phyloP scores from a whole-genome alignment of 2,797 vertebrate genomes.

The Silurus lanzhouensis region DNA sequence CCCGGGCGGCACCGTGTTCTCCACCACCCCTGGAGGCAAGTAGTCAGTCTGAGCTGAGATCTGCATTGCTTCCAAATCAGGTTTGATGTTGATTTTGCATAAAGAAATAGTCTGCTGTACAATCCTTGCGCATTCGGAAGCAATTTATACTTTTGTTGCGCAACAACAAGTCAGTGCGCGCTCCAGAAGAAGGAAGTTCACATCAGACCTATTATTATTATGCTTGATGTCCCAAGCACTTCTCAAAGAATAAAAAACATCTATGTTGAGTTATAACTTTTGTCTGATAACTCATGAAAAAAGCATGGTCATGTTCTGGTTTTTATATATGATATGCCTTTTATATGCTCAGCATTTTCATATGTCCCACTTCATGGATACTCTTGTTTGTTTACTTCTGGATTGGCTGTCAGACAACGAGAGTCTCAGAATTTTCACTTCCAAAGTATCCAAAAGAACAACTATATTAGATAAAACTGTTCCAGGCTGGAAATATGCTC shows the following conservation, averaged over 20 bases:
- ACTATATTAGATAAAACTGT: too few relatives aligned
- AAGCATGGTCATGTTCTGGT: too few relatives aligned
- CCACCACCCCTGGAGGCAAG: slow-evolving; percentile 62
- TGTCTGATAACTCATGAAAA: too few relatives aligned
- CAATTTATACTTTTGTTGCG: neutral
- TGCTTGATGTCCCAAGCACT: neutral
- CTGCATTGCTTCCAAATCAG: neutral
- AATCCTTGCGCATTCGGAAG: neutral
- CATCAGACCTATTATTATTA: neutral
- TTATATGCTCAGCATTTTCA: neutral
- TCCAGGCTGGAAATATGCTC: too few relatives aligned
- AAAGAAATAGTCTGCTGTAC: neutral
- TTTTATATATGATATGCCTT: too few relatives aligned
- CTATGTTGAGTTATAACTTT: too few relatives aligned
- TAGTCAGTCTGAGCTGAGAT: neutral
- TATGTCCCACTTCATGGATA: neutral
- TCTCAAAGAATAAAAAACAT: too few relatives aligned
- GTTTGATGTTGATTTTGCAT: neutral
- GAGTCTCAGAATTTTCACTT: neutral
- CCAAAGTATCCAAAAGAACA: too few relatives aligned
- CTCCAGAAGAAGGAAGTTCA: neutral
- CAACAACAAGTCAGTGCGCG: neutral
- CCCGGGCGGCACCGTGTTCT: slow-evolving; percentile 61
- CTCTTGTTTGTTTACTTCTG: neutral
- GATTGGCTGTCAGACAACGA: neutral